A percentile compares a stretch with the other conserved stretches of the same genome.
phyloP scores from a whole-genome alignment of 2,888 invertebrate species.

The Embidobia sp. region DNA sequence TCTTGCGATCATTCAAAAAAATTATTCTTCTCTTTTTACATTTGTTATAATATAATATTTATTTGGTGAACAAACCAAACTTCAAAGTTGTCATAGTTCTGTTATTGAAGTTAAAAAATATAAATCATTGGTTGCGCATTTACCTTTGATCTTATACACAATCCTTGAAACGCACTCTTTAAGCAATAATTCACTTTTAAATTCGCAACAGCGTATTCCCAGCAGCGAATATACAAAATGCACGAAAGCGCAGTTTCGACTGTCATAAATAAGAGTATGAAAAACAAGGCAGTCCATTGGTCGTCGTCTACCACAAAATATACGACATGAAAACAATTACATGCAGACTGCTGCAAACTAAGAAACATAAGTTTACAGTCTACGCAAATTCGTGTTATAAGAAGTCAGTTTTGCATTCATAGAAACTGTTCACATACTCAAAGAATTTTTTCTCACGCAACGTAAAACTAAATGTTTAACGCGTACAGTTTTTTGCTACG shows the following conservation, averaged over 20 bases:
- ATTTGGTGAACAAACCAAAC: too few relatives aligned
- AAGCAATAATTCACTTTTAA: constrained; percentile 57
- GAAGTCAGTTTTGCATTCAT: constrained; percentile 12
- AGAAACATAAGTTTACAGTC: constrained; percentile 41
- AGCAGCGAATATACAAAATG: constrained; percentile 37
- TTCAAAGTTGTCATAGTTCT: too few relatives aligned
- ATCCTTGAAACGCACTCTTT: constrained; percentile 52
- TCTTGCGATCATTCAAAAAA: too few relatives aligned
- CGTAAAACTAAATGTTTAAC: too few relatives aligned
- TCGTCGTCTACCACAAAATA: constrained; percentile 52
- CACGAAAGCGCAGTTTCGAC: constrained; percentile 44
- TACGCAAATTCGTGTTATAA: constrained; percentile 24
- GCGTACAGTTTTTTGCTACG: too few relatives aligned
- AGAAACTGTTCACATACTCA: not conserved
- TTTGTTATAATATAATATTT: too few relatives aligned
- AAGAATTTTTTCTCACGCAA: too few relatives aligned
- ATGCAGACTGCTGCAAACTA: constrained; percentile 38
- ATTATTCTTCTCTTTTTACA: too few relatives aligned
- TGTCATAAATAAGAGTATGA: constrained; percentile 59
- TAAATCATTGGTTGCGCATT: constrained; percentile 22
- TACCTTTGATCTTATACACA: constrained; percentile 46
- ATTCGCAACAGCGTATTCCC: constrained; percentile 40
- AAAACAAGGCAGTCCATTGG: constrained; percentile 53
- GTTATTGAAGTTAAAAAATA: not conserved
- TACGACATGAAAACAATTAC: constrained; percentile 61